Base-by-base conservation (phyloP, 2,113 vertebrate species). In the Embiotoca jacksoni region DNA sequence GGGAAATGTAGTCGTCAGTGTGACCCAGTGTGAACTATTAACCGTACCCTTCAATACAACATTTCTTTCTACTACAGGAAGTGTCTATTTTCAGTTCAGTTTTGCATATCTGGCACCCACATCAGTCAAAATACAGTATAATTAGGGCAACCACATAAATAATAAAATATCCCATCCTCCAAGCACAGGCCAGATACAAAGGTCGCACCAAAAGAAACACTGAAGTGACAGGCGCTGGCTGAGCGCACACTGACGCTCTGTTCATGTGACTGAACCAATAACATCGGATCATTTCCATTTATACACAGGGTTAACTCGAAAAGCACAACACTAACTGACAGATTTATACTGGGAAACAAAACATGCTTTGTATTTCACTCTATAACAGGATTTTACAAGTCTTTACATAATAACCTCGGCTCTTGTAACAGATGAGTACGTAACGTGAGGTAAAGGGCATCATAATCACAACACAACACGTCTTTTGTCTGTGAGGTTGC, bases 401-500 rank as follows among this genome's bases (percentile, higher is more conserved):
- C 14, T 59, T 64, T 54, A 13, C 9, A 44, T 41, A 71, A 72
- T 71, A 59, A 72, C 37, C 39, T 61, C 49, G 41, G 52, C 23
- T 63, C 61, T 47, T 2, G 72, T 55, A 86, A 84, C 64, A 63
- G 37, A 11, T 14, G 14, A 39, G 41, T 66, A 56, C 0, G 3
- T 50, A 79, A 79, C 50, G 68, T 69, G 63, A 61, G 46, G 65
- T 46, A 33, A 32, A 78, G 5, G 15, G 74, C 46, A 49, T 65
- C 54, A 72, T 65, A 82, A 87, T 82, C 79, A 62, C 79, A 52
- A 66, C 11, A 89, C 72, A 88, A 78, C 52, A 50, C 35, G 63
- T 50, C 74, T 78, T 89, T 88, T 92, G 89, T 92, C 50, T 82
- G 53, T 15, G 71, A 49, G 46, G 53, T 64, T 79, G 68, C 57